These are phyloP conservation scores for Dexiosoma caninum DNA, from an alignment of 2,888 invertebrate species.

Conservation along the genomic window DNA sequence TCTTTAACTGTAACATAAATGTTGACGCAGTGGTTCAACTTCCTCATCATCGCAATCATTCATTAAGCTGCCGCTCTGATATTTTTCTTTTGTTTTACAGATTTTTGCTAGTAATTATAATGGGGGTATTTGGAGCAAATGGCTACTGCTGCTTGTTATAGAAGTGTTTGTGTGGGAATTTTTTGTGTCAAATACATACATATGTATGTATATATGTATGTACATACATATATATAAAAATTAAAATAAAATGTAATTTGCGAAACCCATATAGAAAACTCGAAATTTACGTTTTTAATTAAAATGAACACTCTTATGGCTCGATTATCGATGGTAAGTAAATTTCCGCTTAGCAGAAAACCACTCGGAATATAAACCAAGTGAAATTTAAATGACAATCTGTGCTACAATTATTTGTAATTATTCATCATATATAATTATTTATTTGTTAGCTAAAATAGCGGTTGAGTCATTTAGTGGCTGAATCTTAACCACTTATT, in stretches of 20 bases:
- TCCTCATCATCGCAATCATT: conserved; percentile 47
- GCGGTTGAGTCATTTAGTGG: too few species aligned
- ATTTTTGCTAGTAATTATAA: conserved; percentile 40
- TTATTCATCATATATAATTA: too few species aligned
- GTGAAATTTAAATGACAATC: too few species aligned
- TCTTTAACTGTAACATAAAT: conserved; percentile 25
- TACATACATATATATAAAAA: too few species aligned
- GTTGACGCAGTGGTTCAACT: conserved; percentile 33
- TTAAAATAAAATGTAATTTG: conserved; percentile 3
- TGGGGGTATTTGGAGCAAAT: conserved; percentile 23
- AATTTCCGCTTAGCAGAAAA: too few species aligned
- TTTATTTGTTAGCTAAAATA: too few species aligned
- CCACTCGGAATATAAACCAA: too few species aligned
- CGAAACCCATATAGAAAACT: not conserved
- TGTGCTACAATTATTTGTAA: too few species aligned
- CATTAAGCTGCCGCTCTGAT: conserved; percentile 27
- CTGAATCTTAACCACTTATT: too few species aligned
- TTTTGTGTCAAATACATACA: not conserved
- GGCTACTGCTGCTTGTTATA: not conserved
- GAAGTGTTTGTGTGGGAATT: conserved; percentile 37
- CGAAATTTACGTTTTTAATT: too few species aligned
- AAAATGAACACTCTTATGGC: too few species aligned
- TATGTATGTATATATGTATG: not conserved
- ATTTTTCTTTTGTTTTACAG: conserved; percentile 8
- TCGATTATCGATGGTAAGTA: too few species aligned